Percentiles rank a stretch among this genome's conserved stretches.
Evolutionary conservation across 2,797 vertebrate genomes (phyloP).

Genomic region (Coendou prehensilis): DNA sequence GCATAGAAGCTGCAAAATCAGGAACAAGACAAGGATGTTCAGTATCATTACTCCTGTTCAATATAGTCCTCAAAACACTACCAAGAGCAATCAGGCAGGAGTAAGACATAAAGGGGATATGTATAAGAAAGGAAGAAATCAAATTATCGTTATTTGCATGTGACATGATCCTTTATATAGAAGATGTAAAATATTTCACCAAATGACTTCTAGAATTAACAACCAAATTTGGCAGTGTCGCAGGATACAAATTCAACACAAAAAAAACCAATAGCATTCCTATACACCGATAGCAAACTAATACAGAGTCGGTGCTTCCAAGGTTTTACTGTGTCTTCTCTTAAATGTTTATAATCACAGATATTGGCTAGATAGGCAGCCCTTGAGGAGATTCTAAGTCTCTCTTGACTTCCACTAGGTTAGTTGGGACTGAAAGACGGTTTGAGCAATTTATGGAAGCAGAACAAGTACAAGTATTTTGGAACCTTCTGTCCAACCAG

Average conservation of each 20-base stretch:
- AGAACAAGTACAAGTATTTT: background rate
- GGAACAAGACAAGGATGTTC: background rate
- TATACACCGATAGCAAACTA: background rate
- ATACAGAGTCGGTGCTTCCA: background rate
- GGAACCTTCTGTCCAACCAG: background rate
- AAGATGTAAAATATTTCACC: background rate
- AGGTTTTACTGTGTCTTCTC: background rate
- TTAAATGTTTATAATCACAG: conserved; percentile 10
- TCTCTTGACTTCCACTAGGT: background rate
- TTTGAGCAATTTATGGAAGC: background rate
- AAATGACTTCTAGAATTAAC: background rate
- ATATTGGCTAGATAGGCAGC: background rate
- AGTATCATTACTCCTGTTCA: background rate
- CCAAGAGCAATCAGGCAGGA: background rate
- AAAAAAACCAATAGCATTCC: background rate
- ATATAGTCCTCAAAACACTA: background rate
- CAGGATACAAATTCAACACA: background rate
- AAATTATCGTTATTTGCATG: background rate
- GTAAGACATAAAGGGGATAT: background rate
- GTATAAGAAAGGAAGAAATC: background rate
- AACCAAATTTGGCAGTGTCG: background rate
- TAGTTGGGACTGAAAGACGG: background rate
- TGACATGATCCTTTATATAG: background rate
- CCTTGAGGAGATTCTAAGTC: background rate
- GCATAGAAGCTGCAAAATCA: background rate